Percentiles rank a stretch among this genome's conserved stretches.
These are phyloP conservation scores for Strigamia transsilvanica DNA, from an alignment of 2,888 invertebrate genomes.

Conservation along the genomic window DNA sequence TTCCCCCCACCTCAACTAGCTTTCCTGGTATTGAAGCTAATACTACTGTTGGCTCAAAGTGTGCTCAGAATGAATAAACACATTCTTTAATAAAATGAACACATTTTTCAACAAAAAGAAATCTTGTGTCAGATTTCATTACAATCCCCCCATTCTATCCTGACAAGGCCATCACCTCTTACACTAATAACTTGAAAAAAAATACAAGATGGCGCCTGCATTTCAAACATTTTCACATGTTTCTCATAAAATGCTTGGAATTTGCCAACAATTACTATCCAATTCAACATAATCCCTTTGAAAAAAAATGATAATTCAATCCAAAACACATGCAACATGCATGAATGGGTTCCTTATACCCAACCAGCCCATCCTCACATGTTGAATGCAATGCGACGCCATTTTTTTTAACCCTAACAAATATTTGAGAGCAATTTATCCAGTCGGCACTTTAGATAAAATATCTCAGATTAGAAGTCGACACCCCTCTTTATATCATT, in stretches of 20 bases:
- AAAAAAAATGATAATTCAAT: too few relatives aligned
- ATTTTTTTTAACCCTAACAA: slow-evolving; percentile 10
- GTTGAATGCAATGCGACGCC: background rate
- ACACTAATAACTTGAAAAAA: background rate
- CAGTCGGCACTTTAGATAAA: slow-evolving; percentile 20
- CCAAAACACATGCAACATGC: too few relatives aligned
- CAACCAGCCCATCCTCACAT: too few relatives aligned
- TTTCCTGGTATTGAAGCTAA: background rate
- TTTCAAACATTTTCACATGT: background rate
- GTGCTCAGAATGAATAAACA: too few relatives aligned
- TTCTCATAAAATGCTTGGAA: too few relatives aligned
- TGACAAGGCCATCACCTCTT: slow-evolving; percentile 20
- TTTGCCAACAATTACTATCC: too few relatives aligned
- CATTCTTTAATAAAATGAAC: too few relatives aligned
- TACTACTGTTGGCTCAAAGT: background rate
- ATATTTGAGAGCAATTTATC: background rate
- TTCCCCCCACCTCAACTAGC: too few relatives aligned
- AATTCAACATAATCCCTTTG: too few relatives aligned
- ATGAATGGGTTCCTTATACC: background rate
- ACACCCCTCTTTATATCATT: background rate
- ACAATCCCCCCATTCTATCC: slow-evolving; percentile 13
- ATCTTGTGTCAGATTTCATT: slow-evolving; percentile 5
- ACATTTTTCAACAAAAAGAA: background rate
- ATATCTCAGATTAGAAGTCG: background rate
- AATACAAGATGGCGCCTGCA: background rate